These are phyloP conservation scores for Drosophila pseudoobscura DNA, from an alignment of 1,140 invertebrate genomes.

Conservation along the genomic window DNA sequence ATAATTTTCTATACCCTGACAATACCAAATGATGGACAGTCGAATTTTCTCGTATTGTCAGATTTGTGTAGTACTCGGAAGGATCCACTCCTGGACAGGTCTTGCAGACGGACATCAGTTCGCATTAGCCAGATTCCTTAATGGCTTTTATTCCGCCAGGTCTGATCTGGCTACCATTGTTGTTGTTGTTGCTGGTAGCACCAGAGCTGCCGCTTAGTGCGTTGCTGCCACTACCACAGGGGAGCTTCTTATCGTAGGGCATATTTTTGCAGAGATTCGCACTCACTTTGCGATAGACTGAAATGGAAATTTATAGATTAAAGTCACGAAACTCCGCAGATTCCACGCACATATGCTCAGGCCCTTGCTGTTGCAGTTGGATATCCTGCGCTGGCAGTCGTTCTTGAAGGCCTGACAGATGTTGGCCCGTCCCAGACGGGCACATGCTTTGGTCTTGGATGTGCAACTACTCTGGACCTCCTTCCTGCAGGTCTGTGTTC, in stretches of 20 bases:
- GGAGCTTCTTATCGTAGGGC: constrained; percentile 6
- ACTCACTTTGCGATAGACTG: constrained; percentile 34
- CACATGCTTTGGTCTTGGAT: constrained; percentile 9
- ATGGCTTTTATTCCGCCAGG: no score
- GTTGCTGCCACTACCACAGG: constrained; percentile 26
- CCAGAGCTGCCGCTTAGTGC: no score
- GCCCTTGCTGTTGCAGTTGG: constrained; percentile 23
- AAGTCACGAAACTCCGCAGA: background rate
- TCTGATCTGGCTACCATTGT: no score
- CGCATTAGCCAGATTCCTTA: no score
- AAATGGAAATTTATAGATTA: background rate
- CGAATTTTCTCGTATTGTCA: no score
- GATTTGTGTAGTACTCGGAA: no score
- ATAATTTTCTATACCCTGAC: no score
- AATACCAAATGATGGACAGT: no score
- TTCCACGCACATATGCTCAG: constrained; percentile 10
- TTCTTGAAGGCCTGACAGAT: constrained; percentile 37
- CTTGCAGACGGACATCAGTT: no score
- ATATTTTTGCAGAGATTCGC: constrained; percentile 15
- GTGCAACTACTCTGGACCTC: constrained; percentile 12
- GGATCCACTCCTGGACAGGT: no score
- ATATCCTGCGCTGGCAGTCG: constrained; percentile 23
- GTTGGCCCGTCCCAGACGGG: constrained; percentile 35
- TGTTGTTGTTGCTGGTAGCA: no score
- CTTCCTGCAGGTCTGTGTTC: constrained; percentile 9